Evolutionary conservation across 92 coral and sea anemone genomes (phyloP), one percentile per base, ranked within the genome.

Genomic region (Desmophyllum pertusum): DNA sequence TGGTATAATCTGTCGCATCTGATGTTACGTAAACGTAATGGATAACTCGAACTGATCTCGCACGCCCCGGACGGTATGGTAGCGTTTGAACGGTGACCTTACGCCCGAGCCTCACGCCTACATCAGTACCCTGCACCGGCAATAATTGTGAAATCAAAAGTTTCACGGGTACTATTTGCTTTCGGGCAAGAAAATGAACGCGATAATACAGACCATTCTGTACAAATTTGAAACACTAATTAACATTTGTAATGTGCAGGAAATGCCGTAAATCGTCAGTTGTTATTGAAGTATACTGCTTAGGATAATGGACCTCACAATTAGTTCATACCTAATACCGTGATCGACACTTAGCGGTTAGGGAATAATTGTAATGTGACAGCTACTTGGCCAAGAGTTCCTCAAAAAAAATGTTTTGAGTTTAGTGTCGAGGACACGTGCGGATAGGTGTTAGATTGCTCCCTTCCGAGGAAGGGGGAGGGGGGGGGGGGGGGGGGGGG

Each of bases 311-410:
- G 73, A 67, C 73, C 73, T 67, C 73, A 33, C 73, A 37, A 35
- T 55, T 2, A 67, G 29, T 37, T 4, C 18, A 0, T 37, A 36
- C 73, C 42, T 36, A 67, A 67, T 67, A 17, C 73, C 27, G n/a
- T n/a, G n/a, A 18, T 67, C 73, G 73, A 37, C 73, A 67, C 73
- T 67, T 38, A 38, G 25, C 27, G 42, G 73, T 67, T 35, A 33
- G 42, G 21, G 1, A 36, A 67, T 17, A 33, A 37, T 18, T 67
- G 40, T 67, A 67, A 36, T 18, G 13, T 67, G 73, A 67, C 73
- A 67, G 73, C 73, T 36, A 67, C 45, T 67, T 67, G 73, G 73
- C 40, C 11, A 37, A 15, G 73, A 67, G 25, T 67, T 18, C 73
- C 31, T 21, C 2, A 30, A 15, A 37, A 67, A 67, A 67, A 37